Conservation (phyloP, 2,797 vertebrate species). For the Spinus pinus region DNA sequence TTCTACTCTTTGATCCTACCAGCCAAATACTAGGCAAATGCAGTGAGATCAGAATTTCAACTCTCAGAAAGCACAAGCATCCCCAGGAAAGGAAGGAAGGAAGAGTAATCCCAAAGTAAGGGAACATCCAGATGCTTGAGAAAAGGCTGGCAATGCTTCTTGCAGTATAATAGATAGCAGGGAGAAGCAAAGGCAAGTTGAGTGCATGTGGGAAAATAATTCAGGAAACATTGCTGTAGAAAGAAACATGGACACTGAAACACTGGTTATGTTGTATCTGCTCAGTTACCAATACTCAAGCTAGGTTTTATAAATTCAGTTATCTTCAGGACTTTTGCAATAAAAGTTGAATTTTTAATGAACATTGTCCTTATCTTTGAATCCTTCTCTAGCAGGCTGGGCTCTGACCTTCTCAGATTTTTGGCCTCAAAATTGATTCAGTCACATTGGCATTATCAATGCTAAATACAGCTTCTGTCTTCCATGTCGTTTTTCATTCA, state of each 20-base stretch:
- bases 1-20: not conserved
- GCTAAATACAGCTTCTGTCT: not conserved
- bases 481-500: not conserved
- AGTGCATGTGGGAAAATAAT: accelerated
- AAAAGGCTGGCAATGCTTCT: not conserved
- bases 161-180: not conserved
- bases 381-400: not conserved
- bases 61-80: not conserved
- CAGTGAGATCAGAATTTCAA: not conserved
- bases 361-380: not conserved
- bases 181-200: not conserved
- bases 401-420: not conserved
- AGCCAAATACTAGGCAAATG: not conserved
- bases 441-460: not conserved
- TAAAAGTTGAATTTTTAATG: not conserved
- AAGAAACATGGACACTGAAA: not conserved
- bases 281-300: not conserved
- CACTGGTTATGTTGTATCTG: not conserved
- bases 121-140: not conserved
- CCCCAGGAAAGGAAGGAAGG: not conserved
- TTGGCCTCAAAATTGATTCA: not conserved
- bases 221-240: not conserved
- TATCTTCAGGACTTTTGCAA: not conserved
- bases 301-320: not conserved
- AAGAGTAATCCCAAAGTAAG: not conserved